Base-by-base conservation (phyloP, 2,797 vertebrate species). In the Karalla daura region DNA sequence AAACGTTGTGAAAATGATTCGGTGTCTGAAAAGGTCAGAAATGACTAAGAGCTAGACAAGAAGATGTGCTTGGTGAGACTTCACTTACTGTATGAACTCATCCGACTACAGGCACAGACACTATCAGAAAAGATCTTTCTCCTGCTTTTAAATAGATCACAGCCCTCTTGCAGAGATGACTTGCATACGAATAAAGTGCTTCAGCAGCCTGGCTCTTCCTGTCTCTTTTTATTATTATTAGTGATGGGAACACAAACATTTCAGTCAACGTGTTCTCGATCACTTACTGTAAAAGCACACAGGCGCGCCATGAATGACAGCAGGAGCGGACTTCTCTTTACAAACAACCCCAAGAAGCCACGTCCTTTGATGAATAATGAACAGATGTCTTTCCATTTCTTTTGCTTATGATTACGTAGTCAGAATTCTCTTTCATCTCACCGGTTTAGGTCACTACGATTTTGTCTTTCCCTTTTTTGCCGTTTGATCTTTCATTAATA, bases 361-460 rank as follows among this genome's bases (percentile, higher is more conserved):
- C 4, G 32, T 46, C 45, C 56, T 80, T 86, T 78, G 73, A 85
- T 83, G 4, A 86, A 85, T 66, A 72, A 71, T 85, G 23, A 68
- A 75, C 44, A 56, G 5, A 62, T 30, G n/a, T 28, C 18, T 50
- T 68, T 70, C 68, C 17, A 55, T 66, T 47, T 59, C 13, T 44
- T 35, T 2, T 46, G 40, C 18, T 46, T 6, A 43, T 63, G 43
- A 67, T 61, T 47, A 78, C n/a, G 66, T 14, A 66, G 23, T 51
- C 43, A 49, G 43, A 70, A 83, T 84, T 86, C 72, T 45, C 59
- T 84, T 81, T 78, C 25, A 80, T 80, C 70, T 63, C 7, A 36
- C 43, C 33, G 62, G 17, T 61, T n/a, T n/a, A 41, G 7, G 32
- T 45, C 27, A 18, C 11, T 1, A 2, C 4, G 8, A 6, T n/a